Base-by-base conservation (phyloP, 2,888 invertebrate species). In the Sphecodes monilicornis region DNA sequence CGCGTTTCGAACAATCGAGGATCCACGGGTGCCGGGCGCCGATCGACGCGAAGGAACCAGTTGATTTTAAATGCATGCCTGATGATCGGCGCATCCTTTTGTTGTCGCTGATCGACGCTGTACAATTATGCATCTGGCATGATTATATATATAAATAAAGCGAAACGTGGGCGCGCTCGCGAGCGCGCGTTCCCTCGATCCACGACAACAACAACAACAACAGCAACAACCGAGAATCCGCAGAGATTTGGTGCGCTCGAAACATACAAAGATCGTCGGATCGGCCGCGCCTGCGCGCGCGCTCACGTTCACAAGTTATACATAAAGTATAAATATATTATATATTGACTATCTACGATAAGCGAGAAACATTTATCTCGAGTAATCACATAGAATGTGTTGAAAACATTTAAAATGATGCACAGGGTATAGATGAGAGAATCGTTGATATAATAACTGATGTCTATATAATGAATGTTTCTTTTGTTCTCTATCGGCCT, bases 381-480 rank as follows among this genome's bases (percentile, higher is more conserved):
- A 94, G 84, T 93, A 92, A 93, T 90, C 92, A 93, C 91, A 92
- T 93, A 93, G 92, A 91, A 93, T 93, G 93, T 94, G 94, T 94
- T 93, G 94, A 92, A 66, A 90, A 92, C 92, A 93, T 92, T 93
- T 93, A 94, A 93, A 92, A 93, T 91, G 93, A 93, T 94, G 94
- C 94, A 94, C 94, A 94, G 94, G 94, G 94, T 94, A 94, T 94
- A 94, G 93, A 94, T 93, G 94, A 91, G 85, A 94, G 82, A 94
- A 93, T 94, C 94, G 94, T 94, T 94, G 92, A 94, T 94, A 94
- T 93, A 93, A 93, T 93, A 92, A 93, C 93, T 93, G 93, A 94
- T 94, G 94, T 94, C 93, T 94, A 93, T 93, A 93, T 93, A 91
- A 93, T 92, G 91, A 90, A 92, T 91, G 93, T 93, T 93, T 94